Evolutionary conservation across 2,888 invertebrate species (phyloP), one percentile per base, ranked within the genome.

Genomic region (Drosophila flavopinicola): DNA sequence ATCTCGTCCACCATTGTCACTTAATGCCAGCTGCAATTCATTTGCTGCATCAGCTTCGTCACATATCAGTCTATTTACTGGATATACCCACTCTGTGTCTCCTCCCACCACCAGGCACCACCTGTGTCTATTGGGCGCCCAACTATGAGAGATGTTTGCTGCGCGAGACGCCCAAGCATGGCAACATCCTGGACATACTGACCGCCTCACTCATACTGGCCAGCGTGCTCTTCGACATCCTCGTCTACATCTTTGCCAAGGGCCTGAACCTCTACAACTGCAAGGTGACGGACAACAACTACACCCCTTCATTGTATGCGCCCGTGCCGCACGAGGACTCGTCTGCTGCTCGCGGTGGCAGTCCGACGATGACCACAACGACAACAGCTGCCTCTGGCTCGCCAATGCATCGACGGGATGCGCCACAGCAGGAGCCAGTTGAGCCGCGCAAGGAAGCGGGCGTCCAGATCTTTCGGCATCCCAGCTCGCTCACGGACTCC

Each of bases 81-180:
- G 13, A 24, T 23, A 15, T n/a, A 23, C 1, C 10, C 5, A n/a
- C n/a, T 33, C 6, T 23, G 6, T 35, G 4, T 29, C 6, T 9
- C 20, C 3, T 9, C 15, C 17, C 3, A 20, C 41, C n/a, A n/a
- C n/a, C n/a, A 92, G 91, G 91, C 48, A 63, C 83, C 30, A 92
- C 92, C 1, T 93, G 93, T 56, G 88, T 90, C 32, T 92, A 92
- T 42, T 92, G 92, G 91, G 91, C 92, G 4, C 84, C 85, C 20
- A 88, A 91, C 49, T 87, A 87, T 25, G 77, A 83, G 0, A 84
- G 88, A 0, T 93, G 93, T 45, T 90, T 91, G 53, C 88, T 93
- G 3, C 90, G 93, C n/a, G 89, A 92, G 57, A 89, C 91, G 1
- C 89, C 89, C 0, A 85, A 87, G 4, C 92, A 93, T 63, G 93